These are phyloP conservation scores for Sympetrum striolatum DNA, from an alignment of 2,888 invertebrate genomes.

Conservation along the genomic window DNA sequence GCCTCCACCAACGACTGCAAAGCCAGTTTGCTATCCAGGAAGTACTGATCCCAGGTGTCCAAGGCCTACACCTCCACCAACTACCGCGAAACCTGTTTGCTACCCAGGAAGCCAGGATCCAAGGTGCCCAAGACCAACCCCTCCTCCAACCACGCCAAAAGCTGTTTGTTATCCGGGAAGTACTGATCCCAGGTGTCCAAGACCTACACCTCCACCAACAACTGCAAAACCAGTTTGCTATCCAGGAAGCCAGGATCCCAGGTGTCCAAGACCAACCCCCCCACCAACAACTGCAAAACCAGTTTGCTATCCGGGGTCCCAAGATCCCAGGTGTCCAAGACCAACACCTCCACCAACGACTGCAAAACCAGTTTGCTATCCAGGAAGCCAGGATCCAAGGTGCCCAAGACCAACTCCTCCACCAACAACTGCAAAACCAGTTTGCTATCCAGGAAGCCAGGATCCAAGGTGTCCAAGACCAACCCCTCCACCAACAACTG, in stretches of 20 bases:
- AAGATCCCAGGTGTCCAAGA: conserved; percentile 54
- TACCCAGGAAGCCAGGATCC: conserved; percentile 52
- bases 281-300: not conserved
- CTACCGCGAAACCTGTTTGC: conserved; percentile 45
- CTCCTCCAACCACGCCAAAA: conserved; percentile 1
- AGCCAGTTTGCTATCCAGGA: conserved; percentile 51
- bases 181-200: conserved; percentile 55
- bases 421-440: conserved; percentile 50
- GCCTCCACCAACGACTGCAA: conserved; percentile 49
- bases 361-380: not conserved
- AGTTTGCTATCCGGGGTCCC: conserved; percentile 51
- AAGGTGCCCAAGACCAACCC: conserved; percentile 39
- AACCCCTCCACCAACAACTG: conserved; percentile 20
- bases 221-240: conserved; percentile 51
- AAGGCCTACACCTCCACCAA: conserved; percentile 25
- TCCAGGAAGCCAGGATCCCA: conserved; percentile 54
- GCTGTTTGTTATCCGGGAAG: conserved; percentile 54
- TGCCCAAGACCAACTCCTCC: conserved; percentile 51
- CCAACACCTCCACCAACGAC: conserved; percentile 42
- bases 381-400: conserved; percentile 47
- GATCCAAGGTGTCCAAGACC: conserved; percentile 47
- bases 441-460: conserved; percentile 56
- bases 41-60: conserved; percentile 49
- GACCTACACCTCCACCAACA: conserved; percentile 49
- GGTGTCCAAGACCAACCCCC: conserved; percentile 55